Evolutionary conservation across 1,140 invertebrate species (phyloP).

Genomic region (Vanessa tameamea): DNA sequence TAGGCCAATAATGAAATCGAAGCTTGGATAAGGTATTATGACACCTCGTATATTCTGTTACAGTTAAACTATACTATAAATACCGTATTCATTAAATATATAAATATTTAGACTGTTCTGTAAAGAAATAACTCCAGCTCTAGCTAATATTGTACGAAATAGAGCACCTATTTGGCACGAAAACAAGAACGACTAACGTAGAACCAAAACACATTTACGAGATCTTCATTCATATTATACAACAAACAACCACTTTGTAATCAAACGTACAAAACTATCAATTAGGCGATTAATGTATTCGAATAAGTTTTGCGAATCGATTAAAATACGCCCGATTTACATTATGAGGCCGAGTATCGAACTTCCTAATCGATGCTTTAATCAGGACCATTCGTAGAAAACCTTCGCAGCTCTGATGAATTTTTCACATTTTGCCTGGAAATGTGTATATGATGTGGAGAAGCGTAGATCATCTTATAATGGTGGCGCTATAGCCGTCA

Average conservation of each 20-base stretch:
- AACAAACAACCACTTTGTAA: slow-evolving; percentile 14
- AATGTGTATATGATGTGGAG: slow-evolving; percentile 16
- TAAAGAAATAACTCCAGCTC: neutral
- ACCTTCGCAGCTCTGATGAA: slow-evolving; percentile 31
- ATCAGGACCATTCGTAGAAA: slow-evolving; percentile 46
- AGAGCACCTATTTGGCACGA: slow-evolving; percentile 2
- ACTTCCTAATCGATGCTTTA: slow-evolving; percentile 60
- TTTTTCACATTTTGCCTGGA: slow-evolving; percentile 11
- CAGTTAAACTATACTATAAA: too few relatives aligned
- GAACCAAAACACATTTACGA: neutral
- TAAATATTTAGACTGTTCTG: neutral
- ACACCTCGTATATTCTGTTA: too few relatives aligned
- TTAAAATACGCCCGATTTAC: slow-evolving; percentile 64
- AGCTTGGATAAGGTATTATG: too few relatives aligned
- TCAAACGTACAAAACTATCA: slow-evolving; percentile 9
- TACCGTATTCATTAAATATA: too few relatives aligned
- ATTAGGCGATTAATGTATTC: slow-evolving; percentile 49
- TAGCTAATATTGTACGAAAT: neutral
- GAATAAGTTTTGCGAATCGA: slow-evolving; percentile 67
- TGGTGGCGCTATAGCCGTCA: slow-evolving; percentile 62
- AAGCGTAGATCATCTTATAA: slow-evolving; percentile 43
- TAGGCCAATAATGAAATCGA: too few relatives aligned
- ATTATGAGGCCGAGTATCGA: slow-evolving; percentile 53
- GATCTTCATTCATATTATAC: slow-evolving; percentile 12
- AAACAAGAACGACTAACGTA: neutral